Conservation (phyloP, 2,113 vertebrate species). For the Ia io region DNA sequence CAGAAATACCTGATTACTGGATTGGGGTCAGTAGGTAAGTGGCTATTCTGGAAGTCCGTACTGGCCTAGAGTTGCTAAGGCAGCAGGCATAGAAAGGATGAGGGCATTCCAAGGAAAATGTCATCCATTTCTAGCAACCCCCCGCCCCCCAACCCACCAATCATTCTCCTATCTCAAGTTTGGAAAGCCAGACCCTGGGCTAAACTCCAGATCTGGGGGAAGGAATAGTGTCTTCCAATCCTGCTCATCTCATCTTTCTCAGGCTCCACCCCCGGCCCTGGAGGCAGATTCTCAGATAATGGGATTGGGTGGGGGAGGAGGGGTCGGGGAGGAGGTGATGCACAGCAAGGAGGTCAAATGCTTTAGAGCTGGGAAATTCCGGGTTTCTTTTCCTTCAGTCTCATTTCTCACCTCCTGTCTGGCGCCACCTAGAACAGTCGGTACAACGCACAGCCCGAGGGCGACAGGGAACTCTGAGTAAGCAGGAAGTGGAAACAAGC, state of each 20-base stretch:
- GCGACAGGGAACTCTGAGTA: not conserved
- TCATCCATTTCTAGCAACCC: not conserved
- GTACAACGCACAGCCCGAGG: not conserved
- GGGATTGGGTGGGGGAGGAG: too few relatives aligned
- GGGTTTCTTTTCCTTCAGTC: not conserved
- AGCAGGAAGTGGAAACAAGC: not conserved
- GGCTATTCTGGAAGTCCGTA: not conserved
- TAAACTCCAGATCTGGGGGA: not conserved
- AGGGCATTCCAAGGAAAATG: not conserved
- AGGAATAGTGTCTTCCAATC: not conserved
- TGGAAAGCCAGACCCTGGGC: not conserved
- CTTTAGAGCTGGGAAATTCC: not conserved
- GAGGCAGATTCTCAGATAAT: not conserved
- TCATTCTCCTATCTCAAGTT: not conserved
- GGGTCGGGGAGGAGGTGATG: not conserved
- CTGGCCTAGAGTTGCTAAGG: not conserved
- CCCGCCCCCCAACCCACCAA: too few relatives aligned
- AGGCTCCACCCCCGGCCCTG: not conserved
- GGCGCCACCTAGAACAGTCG: not conserved
- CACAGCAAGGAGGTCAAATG: not conserved
- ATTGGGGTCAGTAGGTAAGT: conserved; percentile 21
- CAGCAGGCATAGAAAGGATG: not conserved
- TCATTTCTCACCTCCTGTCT: not conserved
- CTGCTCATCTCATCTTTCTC: not conserved
- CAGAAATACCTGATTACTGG: not conserved